Conservation (phyloP, 2,113 vertebrate genomes). For the Vulpes vulpes region DNA sequence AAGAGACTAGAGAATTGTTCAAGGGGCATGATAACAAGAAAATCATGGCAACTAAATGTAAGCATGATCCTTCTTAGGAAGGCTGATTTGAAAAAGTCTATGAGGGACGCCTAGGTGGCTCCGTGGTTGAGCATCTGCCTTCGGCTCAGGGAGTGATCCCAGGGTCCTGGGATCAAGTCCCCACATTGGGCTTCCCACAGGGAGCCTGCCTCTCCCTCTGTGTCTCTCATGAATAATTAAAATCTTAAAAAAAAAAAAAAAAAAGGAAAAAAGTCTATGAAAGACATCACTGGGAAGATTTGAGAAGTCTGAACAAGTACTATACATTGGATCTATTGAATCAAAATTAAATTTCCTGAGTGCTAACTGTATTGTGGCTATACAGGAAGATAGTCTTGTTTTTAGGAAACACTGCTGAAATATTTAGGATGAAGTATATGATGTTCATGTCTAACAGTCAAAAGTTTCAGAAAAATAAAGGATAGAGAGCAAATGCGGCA, state of each 20-base stretch:
- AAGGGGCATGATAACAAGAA: not conserved
- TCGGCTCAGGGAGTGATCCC: too few relatives aligned
- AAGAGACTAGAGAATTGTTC: constrained; percentile 32
- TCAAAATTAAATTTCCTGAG: not conserved
- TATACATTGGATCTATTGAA: not conserved
- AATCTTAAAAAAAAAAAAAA: too few relatives aligned
- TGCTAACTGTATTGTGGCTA: not conserved
- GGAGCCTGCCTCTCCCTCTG: too few relatives aligned
- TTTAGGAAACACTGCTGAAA: constrained; percentile 43
- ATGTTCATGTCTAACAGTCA: not conserved
- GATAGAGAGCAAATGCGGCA: not conserved
- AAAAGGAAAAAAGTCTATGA: not conserved
- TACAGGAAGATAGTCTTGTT: not conserved
- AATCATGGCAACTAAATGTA: constrained; percentile 3
- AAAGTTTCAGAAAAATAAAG: constrained; percentile 46
- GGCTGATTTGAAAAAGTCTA: not conserved
- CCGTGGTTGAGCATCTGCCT: too few relatives aligned
- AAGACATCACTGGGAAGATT: not conserved
- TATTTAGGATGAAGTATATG: constrained; percentile 26
- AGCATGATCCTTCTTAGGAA: not conserved
- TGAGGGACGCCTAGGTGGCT: too few relatives aligned
- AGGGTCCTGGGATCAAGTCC: too few relatives aligned
- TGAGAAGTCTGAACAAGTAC: constrained; percentile 8
- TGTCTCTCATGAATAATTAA: too few relatives aligned
- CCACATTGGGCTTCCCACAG: too few relatives aligned